Conservation (phyloP, 2,797 vertebrate species). For the Myripristis jacobus region DNA sequence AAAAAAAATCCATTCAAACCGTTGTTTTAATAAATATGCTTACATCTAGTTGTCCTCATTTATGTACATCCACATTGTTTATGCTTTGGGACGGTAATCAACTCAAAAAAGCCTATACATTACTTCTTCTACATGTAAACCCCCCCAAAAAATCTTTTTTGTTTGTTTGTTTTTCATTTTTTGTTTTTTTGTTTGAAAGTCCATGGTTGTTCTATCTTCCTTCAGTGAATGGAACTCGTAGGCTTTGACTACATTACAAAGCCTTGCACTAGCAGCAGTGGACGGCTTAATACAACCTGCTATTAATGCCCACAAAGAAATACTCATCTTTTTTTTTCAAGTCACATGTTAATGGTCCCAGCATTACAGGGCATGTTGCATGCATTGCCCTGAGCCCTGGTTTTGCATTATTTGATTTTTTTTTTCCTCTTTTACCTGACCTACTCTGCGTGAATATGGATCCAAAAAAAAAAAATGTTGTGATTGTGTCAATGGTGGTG, state of each 20-base stretch:
- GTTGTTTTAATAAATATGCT: slow-evolving; percentile 82
- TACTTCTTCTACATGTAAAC: slow-evolving; percentile 72
- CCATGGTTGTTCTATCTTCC: slow-evolving; percentile 61
- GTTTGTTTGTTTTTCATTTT: slow-evolving; percentile 44
- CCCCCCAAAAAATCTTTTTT: slow-evolving; percentile 42
- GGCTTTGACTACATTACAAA: slow-evolving; percentile 65
- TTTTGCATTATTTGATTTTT: slow-evolving; percentile 57
- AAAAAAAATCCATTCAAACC: slow-evolving; percentile 78
- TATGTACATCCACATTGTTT: slow-evolving; percentile 83
- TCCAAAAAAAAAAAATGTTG: slow-evolving; percentile 61
- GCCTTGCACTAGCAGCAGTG: slow-evolving; percentile 62
- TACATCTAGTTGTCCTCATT: slow-evolving; percentile 81
- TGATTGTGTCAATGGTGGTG: slow-evolving; percentile 37
- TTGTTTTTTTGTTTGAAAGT: slow-evolving; percentile 53
- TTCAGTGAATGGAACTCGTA: slow-evolving; percentile 57
- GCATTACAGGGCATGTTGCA: slow-evolving; percentile 75
- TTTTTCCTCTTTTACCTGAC: slow-evolving; percentile 56
- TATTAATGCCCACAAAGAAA: slow-evolving; percentile 63
- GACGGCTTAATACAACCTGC: slow-evolving; percentile 57
- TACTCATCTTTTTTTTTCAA: slow-evolving; percentile 47
- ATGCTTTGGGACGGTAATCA: slow-evolving; percentile 80
- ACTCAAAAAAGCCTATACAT: slow-evolving; percentile 77
- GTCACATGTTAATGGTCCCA: slow-evolving; percentile 57
- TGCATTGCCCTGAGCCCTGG: slow-evolving; percentile 75
- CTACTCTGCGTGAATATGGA: slow-evolving; percentile 60